These are phyloP conservation scores for Austrofundulus limnaeus DNA, from an alignment of 2,113 vertebrate species.

Conservation along the genomic window DNA sequence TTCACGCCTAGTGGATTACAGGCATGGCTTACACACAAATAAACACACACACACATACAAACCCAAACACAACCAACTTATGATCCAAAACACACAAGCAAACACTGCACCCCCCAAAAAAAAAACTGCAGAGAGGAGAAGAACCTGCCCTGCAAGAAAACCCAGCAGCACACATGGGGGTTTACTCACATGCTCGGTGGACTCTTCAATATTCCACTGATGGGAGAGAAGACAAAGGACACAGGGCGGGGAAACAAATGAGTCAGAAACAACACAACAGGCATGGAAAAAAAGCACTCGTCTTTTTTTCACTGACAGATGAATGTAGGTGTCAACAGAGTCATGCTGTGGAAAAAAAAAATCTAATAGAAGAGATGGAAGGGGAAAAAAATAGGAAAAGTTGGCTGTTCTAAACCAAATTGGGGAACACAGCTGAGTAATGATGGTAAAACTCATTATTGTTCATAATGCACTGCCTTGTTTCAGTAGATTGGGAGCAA, in stretches of 20 bases:
- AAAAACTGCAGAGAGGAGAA: constrained; percentile 55
- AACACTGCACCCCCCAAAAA: constrained; percentile 74
- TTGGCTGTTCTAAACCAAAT: constrained; percentile 42
- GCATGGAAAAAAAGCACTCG: constrained; percentile 66
- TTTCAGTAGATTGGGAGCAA: constrained; percentile 38
- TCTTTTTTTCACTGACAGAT: constrained; percentile 75
- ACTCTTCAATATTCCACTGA: constrained; percentile 96
- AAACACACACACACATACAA: constrained; percentile 30
- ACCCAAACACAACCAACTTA: constrained; percentile 16
- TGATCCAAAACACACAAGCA: constrained; percentile 48
- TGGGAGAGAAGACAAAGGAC: constrained; percentile 79
- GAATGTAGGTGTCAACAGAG: constrained; percentile 73
- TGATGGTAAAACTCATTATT: constrained; percentile 18
- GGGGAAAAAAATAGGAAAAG: constrained; percentile 7
- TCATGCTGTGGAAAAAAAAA: constrained; percentile 42
- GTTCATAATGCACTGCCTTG: constrained; percentile 67
- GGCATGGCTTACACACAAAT: constrained; percentile 32
- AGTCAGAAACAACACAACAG: constrained; percentile 75
- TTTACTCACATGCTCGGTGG: constrained; percentile 97
- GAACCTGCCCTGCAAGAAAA: constrained; percentile 64
- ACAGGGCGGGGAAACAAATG: constrained; percentile 68
- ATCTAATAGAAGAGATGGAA: constrained; percentile 31
- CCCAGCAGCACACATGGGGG: constrained; percentile 84
- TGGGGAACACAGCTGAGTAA: constrained; percentile 25
- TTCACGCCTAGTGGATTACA: constrained; percentile 41